Base-by-base conservation (phyloP, 2,888 invertebrate species). In the Mayetiola destructor region DNA sequence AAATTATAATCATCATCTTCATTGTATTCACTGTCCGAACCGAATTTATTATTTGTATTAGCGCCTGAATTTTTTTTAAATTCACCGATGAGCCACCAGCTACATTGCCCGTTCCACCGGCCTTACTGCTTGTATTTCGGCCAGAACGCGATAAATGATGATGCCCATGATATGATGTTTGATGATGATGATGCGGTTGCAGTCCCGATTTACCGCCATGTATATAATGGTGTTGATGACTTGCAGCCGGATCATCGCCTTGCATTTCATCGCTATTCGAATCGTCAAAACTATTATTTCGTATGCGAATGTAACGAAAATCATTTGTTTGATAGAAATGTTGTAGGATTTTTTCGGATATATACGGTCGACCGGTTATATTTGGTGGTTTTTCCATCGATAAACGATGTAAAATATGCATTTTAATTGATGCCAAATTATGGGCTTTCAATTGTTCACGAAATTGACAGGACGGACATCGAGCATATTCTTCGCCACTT, bases 361-460 rank as follows among this genome's bases (percentile, higher is more conserved):
- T 32, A 3, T 32, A 23, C 23, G 48, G 52, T 16, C 30, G 16
- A 2, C 30, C 12, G 18, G 53, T 53, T 18, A 53, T 30, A 32
- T 53, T 53, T 16, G 82, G 82, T 52, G 80, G 76, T 63, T 77
- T 76, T 59, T 75, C 72, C 66, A 82, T 73, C 61, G 81, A 80
- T 59, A 82, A 73, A 64, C 81, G 80, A 62, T 76, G 76, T 59
- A 82, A 71, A 60, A 82, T 77, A 67, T 80, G 80, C 67, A 77
- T 77, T 66, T 81, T 80, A 63, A 83, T 81, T 58, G 78, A 76
- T 65, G 77, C 76, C 60, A 82, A 72, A 65, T 77, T 80, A 64
- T 79, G 75, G 64, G 77, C 76, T 62, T 79, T 77, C 56, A 78
- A 74, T 68, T 77, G 77, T 63, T 79, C 78, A 63, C 76, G 69